Evolutionary conservation across 2,113 vertebrate species (phyloP), one percentile per base, ranked within the genome.

Genomic region (Indri indri): DNA sequence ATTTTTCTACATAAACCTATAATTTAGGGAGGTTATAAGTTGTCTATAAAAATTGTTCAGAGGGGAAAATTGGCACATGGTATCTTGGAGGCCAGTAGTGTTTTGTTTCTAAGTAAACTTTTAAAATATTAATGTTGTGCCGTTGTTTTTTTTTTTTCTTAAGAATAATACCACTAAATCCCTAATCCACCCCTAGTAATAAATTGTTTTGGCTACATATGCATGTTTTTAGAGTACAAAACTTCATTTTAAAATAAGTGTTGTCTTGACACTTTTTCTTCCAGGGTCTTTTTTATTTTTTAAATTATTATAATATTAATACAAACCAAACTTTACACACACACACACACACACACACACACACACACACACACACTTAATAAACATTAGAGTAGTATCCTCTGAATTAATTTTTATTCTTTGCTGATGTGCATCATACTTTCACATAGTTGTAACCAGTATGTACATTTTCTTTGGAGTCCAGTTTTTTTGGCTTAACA

Each of bases 1-100:
- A 96, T 95, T 96, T 98, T 97, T 92, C 94, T 65, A 61, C 32
- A 25, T 81, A 97, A 97, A 52, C 86, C 94, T 52, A 91, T 92
- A 97, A 81, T 95, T 98, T 97, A 95, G 30, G 54, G 7, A 93
- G 70, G 83, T 90, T 96, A 59, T 88, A 96, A 92, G 77, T 90
- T 42, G 37, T 95, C 74, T 93, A 20, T 96, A 97, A 98, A 98
- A 98, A 88, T 20, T 91, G 14, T 30, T 93, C 65, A 93, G 84
- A 27, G 47, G 85, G 87, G 40, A 13, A 98, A 61, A 42, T 79
- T 80, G 37, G 37, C 68, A 90, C 42, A 83, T 2, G 37, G 1
- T 37, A 65, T 89, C 81, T 83, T 79, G 47, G 82, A 94, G 30
- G 76, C 25, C 66, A 40, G 32, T 5, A 76, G 45, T 45, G 13